Evolutionary conservation across 2,797 vertebrate genomes (phyloP), one percentile per base, ranked within the genome.

Genomic region (Phrynocephalus vlangalii): DNA sequence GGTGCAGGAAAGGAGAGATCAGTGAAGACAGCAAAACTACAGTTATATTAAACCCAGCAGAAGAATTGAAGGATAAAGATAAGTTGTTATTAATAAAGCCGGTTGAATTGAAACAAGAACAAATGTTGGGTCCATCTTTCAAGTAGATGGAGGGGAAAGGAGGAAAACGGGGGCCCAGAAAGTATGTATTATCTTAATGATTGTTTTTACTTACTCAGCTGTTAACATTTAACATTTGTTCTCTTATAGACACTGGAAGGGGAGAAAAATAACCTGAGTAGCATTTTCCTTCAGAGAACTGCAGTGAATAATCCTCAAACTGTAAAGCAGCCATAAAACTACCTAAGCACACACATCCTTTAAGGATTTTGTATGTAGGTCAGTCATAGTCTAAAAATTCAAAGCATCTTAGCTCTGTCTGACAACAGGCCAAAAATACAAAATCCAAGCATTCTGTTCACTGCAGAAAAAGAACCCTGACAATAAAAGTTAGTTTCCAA

Each of bases 401-500:
- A 88, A 86, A 77, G 30, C 93, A 26, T 5, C 5, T 48, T 20
- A 6, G 28, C 73, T 85, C n/a, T 88, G 38, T 3, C 83, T 86
- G n/a, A 68, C 0, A 15, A 82, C 68, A 38, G 85, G 44, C 79
- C 71, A 26, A 63, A 63, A 72, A 90, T 4, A 44, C 38, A 63
- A 85, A 20, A 48, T 26, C 56, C 5, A 68, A 79, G 80, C 11
- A 38, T 56, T 4, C 75, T 83, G 52, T 82, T 5, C 7, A 71
- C n/a, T 79, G 15, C 16, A 30, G 28, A 2, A 1, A 20, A 67
- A 16, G 5, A 52, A 6, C 2, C 63, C 30, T 26, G 33, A 18
- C 72, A 84, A 79, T 78, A 50, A 70, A 68, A 18, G 22, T 22
- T 44, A 22, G 44, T 76, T 26, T 4, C 24, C 18, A 52, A 71